phyloP scores from a whole-genome alignment of 2,888 invertebrate species.

The Andrena camellia region DNA sequence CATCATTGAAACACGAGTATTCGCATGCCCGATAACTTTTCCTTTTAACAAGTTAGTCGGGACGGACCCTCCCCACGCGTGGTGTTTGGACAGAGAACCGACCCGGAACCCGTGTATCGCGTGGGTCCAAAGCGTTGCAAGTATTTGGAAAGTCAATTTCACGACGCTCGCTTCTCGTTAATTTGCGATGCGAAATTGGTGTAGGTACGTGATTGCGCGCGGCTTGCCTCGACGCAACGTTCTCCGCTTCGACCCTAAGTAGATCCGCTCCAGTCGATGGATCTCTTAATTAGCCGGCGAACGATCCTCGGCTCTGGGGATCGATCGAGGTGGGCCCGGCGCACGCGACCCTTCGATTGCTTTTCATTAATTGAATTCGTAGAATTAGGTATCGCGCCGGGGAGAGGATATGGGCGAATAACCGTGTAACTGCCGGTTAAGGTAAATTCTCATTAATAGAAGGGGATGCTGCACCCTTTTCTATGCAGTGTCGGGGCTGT shows the following conservation, averaged over 20 bases:
- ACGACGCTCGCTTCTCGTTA: not conserved
- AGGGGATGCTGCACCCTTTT: not conserved
- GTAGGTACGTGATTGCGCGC: not conserved
- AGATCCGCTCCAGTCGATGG: not conserved
- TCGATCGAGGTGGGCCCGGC: not conserved
- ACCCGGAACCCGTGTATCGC: not conserved
- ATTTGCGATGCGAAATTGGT: not conserved
- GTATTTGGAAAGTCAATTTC: conserved; percentile 19
- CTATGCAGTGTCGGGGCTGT: not conserved
- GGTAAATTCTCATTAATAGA: not conserved
- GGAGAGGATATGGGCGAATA: not conserved
- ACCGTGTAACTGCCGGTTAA: not conserved
- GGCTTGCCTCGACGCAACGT: not conserved
- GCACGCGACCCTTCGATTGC: not conserved
- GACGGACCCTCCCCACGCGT: not conserved
- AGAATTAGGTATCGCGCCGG: not conserved
- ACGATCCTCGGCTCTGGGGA: not conserved
- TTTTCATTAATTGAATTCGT: conserved; percentile 5
- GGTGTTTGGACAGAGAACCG: not conserved
- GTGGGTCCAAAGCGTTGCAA: not conserved
- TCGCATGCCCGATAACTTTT: not conserved
- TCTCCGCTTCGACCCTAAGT: not conserved
- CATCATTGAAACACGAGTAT: not conserved
- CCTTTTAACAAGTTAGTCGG: not conserved
- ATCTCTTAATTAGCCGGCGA: conserved; percentile 4